phyloP scores from a whole-genome alignment of 2,113 vertebrate genomes.

The Oreochromis spilurus region DNA sequence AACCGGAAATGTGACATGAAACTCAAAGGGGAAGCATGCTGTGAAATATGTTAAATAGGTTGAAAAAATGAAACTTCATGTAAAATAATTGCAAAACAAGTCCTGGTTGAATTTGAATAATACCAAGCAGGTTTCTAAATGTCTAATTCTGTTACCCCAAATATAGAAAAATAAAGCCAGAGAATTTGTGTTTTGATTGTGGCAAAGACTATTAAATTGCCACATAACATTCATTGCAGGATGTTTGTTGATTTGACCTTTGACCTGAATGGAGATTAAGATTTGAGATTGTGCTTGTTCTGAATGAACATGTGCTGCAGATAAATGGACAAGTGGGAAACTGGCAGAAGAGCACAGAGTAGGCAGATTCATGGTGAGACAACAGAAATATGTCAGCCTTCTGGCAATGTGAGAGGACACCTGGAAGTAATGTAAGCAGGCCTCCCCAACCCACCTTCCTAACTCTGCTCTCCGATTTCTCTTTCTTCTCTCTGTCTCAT shows the following conservation, averaged over 20 bases:
- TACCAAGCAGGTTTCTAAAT: neutral
- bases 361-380: constrained; percentile 52
- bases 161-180: neutral
- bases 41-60: neutral
- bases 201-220: neutral
- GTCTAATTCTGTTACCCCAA: neutral
- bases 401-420: constrained; percentile 68
- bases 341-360: constrained; percentile 21
- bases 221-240: neutral
- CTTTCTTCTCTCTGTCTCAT: constrained; percentile 20
- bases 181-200: neutral
- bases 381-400: constrained; percentile 56
- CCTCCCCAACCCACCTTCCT: neutral
- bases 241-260: neutral
- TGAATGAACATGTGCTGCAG: constrained; percentile 22
- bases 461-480: neutral
- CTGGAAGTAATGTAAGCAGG: constrained; percentile 66
- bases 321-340: constrained; percentile 7
- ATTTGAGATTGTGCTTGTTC: neutral
- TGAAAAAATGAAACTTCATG: neutral
- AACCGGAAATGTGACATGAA: constrained; percentile 45
- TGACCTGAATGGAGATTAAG: neutral
- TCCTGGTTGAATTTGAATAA: neutral
- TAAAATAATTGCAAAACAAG: neutral
- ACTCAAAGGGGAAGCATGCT: constrained; percentile 29